Evolutionary conservation across 2,113 vertebrate species (phyloP).

Genomic region (Hydropotes inermis): DNA sequence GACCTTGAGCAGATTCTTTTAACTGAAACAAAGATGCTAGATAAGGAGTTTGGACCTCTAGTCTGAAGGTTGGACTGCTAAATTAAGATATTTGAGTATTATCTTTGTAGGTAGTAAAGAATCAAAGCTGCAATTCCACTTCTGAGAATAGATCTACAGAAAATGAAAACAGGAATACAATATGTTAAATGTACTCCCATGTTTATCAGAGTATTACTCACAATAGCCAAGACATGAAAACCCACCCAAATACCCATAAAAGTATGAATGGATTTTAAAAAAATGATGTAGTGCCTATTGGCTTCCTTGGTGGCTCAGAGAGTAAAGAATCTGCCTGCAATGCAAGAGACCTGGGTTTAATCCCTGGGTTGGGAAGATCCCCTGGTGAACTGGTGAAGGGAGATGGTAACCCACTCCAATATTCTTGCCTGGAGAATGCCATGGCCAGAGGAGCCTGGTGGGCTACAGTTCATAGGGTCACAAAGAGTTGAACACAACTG

Average conservation of each 20-base stretch:
- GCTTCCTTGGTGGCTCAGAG: background rate
- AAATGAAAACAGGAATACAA: background rate
- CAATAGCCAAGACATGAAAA: background rate
- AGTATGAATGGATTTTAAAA: background rate
- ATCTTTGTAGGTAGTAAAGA: conserved; percentile 10
- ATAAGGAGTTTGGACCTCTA: background rate
- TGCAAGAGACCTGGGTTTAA: background rate
- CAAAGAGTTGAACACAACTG: background rate
- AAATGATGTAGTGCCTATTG: background rate
- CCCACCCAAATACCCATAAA: background rate
- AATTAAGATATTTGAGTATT: conserved; percentile 11
- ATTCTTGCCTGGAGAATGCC: background rate
- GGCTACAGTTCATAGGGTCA: background rate
- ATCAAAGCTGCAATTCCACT: background rate
- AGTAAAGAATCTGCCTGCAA: background rate
- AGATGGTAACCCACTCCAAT: background rate
- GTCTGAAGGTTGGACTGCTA: background rate
- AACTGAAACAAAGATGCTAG: background rate
- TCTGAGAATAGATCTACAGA: background rate
- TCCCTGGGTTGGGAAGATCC: background rate
- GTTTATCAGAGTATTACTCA: background rate
- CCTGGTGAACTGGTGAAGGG: background rate
- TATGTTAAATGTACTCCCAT: background rate
- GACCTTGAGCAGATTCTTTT: background rate
- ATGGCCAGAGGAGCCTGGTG: background rate